Evolutionary conservation across 35 echinoderm and acorn worm genomes (phyloP).

Genomic region (Chiridota heheva): DNA sequence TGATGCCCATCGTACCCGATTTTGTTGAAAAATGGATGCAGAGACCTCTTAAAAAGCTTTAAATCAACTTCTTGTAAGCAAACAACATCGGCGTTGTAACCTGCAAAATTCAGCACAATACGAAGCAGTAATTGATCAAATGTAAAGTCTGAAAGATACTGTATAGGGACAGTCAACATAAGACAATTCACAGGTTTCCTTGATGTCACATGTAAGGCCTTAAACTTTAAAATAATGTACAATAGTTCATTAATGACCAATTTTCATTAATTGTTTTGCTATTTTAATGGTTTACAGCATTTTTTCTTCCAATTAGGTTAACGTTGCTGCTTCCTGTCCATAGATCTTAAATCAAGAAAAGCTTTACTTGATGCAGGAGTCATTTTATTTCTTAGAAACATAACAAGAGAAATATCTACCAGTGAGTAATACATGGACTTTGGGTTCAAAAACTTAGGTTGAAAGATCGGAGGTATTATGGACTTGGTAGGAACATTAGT

Average conservation of each 20-base stretch:
- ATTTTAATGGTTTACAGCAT: background rate
- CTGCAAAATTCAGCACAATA: constrained; percentile 31
- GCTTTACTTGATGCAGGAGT: too few relatives aligned
- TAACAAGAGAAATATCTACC: too few relatives aligned
- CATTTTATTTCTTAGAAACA: too few relatives aligned
- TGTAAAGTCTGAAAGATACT: background rate
- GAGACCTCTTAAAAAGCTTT: constrained; percentile 50
- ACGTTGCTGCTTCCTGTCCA: too few relatives aligned
- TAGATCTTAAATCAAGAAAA: too few relatives aligned
- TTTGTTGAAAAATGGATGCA: constrained; percentile 48
- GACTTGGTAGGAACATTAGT: too few relatives aligned
- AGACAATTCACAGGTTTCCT: background rate
- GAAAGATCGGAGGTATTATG: too few relatives aligned
- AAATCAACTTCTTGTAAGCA: constrained; percentile 89
- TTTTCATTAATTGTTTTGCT: background rate
- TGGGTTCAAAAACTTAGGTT: too few relatives aligned
- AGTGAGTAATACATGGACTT: too few relatives aligned
- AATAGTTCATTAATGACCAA: background rate
- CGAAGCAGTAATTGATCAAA: background rate
- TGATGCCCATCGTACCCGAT: constrained; percentile 46
- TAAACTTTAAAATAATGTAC: background rate
- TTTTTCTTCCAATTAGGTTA: too few relatives aligned
- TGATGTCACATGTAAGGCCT: background rate
- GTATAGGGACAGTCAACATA: background rate
- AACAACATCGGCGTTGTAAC: constrained; percentile 89